These are phyloP conservation scores for Seriola dumerili DNA, from an alignment of 2,113 vertebrate genomes.

Conservation along the genomic window DNA sequence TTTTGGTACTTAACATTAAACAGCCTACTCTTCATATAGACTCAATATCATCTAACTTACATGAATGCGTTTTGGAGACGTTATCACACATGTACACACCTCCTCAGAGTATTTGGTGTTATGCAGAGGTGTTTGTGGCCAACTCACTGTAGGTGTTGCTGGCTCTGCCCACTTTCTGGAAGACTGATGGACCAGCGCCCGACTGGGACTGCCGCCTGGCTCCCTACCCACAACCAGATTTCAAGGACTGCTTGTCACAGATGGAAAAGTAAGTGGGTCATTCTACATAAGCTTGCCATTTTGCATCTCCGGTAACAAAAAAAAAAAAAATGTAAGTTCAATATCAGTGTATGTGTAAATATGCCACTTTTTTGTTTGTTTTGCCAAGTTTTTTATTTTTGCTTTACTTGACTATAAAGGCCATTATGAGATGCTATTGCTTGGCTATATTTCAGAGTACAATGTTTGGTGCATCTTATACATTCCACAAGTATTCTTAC, in stretches of 20 bases:
- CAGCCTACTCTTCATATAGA: slow-evolving; percentile 4
- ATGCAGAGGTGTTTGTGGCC: slow-evolving; percentile 65
- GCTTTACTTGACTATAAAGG: too few relatives aligned
- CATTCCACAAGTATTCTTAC: not conserved
- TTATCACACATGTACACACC: slow-evolving; percentile 29
- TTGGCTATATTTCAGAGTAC: too few relatives aligned
- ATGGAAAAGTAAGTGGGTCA: slow-evolving; percentile 81
- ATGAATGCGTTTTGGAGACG: slow-evolving; percentile 18
- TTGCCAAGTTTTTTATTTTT: not conserved
- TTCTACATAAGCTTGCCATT: slow-evolving; percentile 66
- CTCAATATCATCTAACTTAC: not conserved
- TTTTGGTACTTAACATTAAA: slow-evolving; percentile 13
- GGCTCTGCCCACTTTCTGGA: slow-evolving; percentile 79
- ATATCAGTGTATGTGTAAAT: slow-evolving; percentile 20
- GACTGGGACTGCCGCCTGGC: slow-evolving; percentile 74
- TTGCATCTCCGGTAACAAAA: slow-evolving; percentile 39
- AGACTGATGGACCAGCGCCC: slow-evolving; percentile 78
- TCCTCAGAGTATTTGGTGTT: slow-evolving; percentile 32
- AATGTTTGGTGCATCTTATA: not conserved
- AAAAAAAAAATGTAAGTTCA: not conserved
- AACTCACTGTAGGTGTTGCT: slow-evolving; percentile 74
- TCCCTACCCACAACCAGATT: slow-evolving; percentile 74
- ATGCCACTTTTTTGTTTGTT: not conserved
- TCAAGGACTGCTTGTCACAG: slow-evolving; percentile 82
- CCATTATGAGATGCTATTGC: too few relatives aligned